Conservation (phyloP, 2,888 invertebrate species). For the Eurytoma californica region DNA sequence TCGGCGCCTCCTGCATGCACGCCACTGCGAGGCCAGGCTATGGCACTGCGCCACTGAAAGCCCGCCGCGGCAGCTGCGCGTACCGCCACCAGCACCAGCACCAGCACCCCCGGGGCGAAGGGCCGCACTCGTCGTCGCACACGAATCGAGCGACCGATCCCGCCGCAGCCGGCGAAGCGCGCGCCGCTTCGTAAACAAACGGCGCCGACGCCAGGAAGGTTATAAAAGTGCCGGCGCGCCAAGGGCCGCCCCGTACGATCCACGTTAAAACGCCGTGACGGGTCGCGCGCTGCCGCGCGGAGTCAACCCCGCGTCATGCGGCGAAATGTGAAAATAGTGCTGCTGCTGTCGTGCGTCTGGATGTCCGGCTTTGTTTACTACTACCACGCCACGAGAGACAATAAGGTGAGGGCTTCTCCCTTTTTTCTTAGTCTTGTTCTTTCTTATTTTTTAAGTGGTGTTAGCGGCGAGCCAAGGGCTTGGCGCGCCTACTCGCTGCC, state of each 20-base stretch:
- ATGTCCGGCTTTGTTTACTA: slow-evolving; percentile 81
- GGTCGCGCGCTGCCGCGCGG: background rate
- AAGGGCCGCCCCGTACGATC: background rate
- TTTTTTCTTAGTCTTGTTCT: no score
- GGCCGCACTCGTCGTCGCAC: no score
- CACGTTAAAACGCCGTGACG: background rate
- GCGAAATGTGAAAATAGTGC: slow-evolving; percentile 80
- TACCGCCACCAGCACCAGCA: no score
- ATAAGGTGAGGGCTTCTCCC: slow-evolving; percentile 74
- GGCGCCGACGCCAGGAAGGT: slow-evolving; percentile 12
- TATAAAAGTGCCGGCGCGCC: slow-evolving; percentile 44
- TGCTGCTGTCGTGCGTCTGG: slow-evolving; percentile 80
- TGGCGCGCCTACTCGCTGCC: slow-evolving; percentile 18
- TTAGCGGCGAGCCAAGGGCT: no score
- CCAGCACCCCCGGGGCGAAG: no score
- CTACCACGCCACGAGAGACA: slow-evolving; percentile 78
- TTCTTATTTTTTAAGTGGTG: no score
- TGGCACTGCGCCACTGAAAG: no score
- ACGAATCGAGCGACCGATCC: no score
- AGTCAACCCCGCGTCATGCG: slow-evolving; percentile 74
- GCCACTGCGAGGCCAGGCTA: no score
- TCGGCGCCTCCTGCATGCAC: background rate
- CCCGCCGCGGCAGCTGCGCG: no score
- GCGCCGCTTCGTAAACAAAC: no score
- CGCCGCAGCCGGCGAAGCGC: no score